Base-by-base conservation (phyloP, 2,797 vertebrate species). In the Chaetophractus vellerosus region DNA sequence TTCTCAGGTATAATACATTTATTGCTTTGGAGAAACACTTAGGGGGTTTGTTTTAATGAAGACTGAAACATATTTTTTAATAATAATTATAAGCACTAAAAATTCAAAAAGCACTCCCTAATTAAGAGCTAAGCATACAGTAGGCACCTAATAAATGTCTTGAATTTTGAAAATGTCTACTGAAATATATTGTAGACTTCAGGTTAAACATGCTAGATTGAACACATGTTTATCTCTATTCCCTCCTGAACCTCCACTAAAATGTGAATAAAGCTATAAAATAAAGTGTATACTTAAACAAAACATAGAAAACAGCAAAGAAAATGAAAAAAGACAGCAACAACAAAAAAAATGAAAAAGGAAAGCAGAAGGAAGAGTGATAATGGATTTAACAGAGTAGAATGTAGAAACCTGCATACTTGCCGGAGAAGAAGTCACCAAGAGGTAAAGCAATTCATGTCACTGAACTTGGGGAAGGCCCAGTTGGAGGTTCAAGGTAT, bases 21-120 rank as follows among this genome's bases (percentile, higher is more conserved):
- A 79, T 88, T 90, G 38, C 24, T 95, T 90, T 48, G 75, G 63
- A 96, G 41, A 96, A 94, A 87, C 75, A 68, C 6, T 59, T 72
- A 59, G 15, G 11, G 74, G 5, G 33, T 28, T 86, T 87, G 19
- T 48, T 96, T 96, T 61, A 94, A 72, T 55, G 8, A 85, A 89
- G 26, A 21, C n/a, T 69, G 6, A 38, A 84, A 76, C 3, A 57
- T 23, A 89, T 75, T 94, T 18, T 91, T 80, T 57, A 96, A 89
- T 57, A 89, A 71, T 41, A 41, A 78, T 33, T 80, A 0, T 52
- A 84, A 95, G 50, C 45, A 52, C 6, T 74, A 74, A 91, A 92
- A 83, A 94, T 66, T 57, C 2, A 81, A 89, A 28, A 68, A 95
- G 52, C 24, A 90, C 11, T 18, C 74, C 31, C 63, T 14, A 88